These are phyloP conservation scores for Anthopleura sola DNA, from an alignment of 64 coral and sea anemone species.

Conservation along the genomic window DNA sequence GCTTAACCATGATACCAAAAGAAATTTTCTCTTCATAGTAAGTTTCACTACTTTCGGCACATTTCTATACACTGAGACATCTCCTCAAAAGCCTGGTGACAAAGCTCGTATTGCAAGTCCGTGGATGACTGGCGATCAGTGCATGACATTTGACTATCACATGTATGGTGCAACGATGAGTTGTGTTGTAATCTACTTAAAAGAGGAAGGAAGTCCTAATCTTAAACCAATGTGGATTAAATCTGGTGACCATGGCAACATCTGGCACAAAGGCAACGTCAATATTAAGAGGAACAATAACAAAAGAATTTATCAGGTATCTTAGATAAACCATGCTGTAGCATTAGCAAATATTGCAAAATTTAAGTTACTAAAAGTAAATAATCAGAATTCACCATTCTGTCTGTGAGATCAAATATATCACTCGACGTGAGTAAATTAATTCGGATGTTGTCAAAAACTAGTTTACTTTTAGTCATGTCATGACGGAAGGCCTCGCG, in stretches of 20 bases:
- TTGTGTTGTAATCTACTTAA: slow-evolving; percentile 24
- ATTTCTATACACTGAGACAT: slow-evolving; percentile 41
- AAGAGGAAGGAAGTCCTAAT: not conserved
- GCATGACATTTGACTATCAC: too few species aligned
- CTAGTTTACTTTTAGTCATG: too few species aligned
- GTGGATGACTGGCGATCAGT: slow-evolving; percentile 15
- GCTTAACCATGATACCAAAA: too few species aligned
- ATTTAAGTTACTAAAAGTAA: too few species aligned
- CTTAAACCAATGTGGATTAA: slow-evolving; percentile 15
- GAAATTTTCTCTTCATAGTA: not conserved
- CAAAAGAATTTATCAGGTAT: not conserved
- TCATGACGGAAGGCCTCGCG: too few species aligned
- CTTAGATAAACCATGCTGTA: not conserved
- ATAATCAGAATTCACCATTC: too few species aligned
- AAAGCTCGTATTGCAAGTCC: slow-evolving; percentile 32
- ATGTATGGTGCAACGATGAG: slow-evolving; percentile 45
- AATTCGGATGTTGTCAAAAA: too few species aligned
- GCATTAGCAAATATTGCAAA: too few species aligned
- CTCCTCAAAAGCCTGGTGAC: slow-evolving; percentile 14
- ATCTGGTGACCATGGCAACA: not conserved
- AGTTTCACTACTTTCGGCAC: not conserved
- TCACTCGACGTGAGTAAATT: too few species aligned
- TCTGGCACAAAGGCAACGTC: not conserved
- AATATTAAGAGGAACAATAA: not conserved
- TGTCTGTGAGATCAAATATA: too few species aligned